A percentile compares a stretch with the other conserved stretches of the same genome.
phyloP scores from a whole-genome alignment of 2,113 vertebrate genomes.

The Martes martes region DNA sequence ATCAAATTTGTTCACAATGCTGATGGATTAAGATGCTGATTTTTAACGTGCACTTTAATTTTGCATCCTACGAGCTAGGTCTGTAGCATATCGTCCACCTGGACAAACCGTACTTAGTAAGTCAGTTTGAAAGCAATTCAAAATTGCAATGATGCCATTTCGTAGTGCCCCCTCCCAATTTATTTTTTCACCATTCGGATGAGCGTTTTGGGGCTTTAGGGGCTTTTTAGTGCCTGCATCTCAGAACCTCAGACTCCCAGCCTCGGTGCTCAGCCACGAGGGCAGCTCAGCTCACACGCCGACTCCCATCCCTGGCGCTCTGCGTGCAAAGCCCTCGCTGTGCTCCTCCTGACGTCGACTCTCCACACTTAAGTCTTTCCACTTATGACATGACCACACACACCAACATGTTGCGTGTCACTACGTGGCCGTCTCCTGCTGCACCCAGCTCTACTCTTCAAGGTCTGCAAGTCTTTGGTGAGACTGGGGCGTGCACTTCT shows the following conservation, averaged over 20 bases:
- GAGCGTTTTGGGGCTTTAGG: conserved; percentile 15
- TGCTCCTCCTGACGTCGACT: conserved; percentile 48
- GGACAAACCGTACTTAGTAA: background rate
- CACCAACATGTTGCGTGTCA: conserved; percentile 16
- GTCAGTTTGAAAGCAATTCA: background rate
- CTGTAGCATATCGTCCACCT: background rate
- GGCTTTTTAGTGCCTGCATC: background rate
- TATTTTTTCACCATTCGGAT: background rate
- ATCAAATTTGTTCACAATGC: background rate
- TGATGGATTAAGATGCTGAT: background rate
- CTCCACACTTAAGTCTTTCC: conserved; percentile 47
- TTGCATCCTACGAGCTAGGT: background rate
- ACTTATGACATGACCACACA: background rate
- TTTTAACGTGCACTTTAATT: conserved; percentile 3
- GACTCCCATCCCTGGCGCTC: conserved; percentile 51
- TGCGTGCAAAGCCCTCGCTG: background rate
- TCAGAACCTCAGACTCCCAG: background rate
- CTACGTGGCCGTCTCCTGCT: background rate
- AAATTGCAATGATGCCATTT: background rate
- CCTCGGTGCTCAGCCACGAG: conserved; percentile 35
- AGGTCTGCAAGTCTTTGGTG: background rate
- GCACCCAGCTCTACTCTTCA: background rate
- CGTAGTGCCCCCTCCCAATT: background rate
- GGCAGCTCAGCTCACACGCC: background rate
- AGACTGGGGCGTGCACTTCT: conserved; percentile 55